Evolutionary conservation across 2,113 vertebrate genomes (phyloP), one percentile per base, ranked within the genome.

Genomic region (Pseudonaja textilis): DNA sequence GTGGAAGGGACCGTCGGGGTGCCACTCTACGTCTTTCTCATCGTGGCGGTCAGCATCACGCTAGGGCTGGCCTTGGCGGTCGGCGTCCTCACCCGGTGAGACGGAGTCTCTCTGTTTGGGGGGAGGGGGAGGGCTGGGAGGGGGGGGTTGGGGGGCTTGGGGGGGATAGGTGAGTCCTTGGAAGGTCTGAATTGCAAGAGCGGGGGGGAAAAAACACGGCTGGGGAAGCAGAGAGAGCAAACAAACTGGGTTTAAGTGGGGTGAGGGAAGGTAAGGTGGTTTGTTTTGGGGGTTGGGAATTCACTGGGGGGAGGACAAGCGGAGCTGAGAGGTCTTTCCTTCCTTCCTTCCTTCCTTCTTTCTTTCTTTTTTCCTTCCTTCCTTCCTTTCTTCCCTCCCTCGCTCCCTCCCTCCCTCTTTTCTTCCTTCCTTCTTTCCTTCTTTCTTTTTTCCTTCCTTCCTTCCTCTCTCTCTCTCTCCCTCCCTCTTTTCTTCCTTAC

Each of bases 1-100:
- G 97, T 20, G 25, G 90, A 89, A 16, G 56, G 59, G 0, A 6
- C 34, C 18, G 91, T 50, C 11, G 34, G 56, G 0, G 5, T 74
- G 0, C 90, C 94, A 0, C 93, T 96, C 1, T 92, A 96, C 0
- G 16, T 94, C 0, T 96, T 97, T 55, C 93, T 98, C 91, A 94
- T 97, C 59, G 95, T 93, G 0, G 97, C 97, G 12, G 94, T 96
- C 0, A 97, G 96, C 88, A 94, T 98, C 54, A 91, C 94, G 0
- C 86, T 98, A 0, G 97, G 95, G 7, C 85, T 93, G 0, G 56
- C 95, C 20, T 96, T 98, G 8, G 96, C 96, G 1, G 0, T 96
- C 0, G 96, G 29, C 23, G 26, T 98, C 0, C 0, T 97, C 74
- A 25, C 97, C 29, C 97, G 97, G 98, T 98, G 93, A 97, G 92